A percentile compares a stretch with the other conserved stretches of the same genome.
These are phyloP conservation scores for Gila orcuttii DNA, from an alignment of 2,113 vertebrate genomes.

Conservation along the genomic window DNA sequence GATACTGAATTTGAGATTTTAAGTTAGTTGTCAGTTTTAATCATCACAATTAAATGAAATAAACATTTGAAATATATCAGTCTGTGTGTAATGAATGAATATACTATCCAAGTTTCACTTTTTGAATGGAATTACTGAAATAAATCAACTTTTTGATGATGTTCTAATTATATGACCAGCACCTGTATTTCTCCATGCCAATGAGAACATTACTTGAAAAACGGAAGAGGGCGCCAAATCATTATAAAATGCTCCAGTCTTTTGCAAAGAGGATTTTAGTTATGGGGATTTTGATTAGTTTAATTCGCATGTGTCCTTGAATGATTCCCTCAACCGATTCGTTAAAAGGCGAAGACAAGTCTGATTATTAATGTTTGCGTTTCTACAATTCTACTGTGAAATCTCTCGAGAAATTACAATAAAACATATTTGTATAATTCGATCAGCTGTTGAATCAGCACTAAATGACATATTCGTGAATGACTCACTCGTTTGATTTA, in stretches of 20 bases:
- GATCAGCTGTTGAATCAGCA: not conserved
- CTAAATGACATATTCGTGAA: not conserved
- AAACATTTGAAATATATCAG: too few relatives aligned
- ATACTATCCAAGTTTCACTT: too few relatives aligned
- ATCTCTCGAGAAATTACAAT: not conserved
- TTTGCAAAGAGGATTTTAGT: not conserved
- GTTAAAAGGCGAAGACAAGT: not conserved
- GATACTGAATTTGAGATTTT: too few relatives aligned
- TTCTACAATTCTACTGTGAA: not conserved
- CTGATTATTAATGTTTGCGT: not conserved
- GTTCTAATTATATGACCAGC: too few relatives aligned
- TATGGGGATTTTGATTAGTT: not conserved
- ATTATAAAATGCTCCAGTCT: not conserved
- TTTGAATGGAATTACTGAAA: too few relatives aligned
- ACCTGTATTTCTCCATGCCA: not conserved
- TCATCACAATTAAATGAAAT: too few relatives aligned
- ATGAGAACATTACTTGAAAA: not conserved
- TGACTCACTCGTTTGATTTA: not conserved
- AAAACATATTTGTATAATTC: not conserved
- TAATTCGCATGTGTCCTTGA: not conserved
- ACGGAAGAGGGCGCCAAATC: conserved; percentile 49
- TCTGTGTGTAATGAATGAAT: too few relatives aligned
- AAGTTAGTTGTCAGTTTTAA: too few relatives aligned
- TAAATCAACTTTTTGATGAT: too few relatives aligned
- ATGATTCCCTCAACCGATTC: not conserved